Conservation (phyloP, 1,140 invertebrate species). For the Theocolax elegans region DNA sequence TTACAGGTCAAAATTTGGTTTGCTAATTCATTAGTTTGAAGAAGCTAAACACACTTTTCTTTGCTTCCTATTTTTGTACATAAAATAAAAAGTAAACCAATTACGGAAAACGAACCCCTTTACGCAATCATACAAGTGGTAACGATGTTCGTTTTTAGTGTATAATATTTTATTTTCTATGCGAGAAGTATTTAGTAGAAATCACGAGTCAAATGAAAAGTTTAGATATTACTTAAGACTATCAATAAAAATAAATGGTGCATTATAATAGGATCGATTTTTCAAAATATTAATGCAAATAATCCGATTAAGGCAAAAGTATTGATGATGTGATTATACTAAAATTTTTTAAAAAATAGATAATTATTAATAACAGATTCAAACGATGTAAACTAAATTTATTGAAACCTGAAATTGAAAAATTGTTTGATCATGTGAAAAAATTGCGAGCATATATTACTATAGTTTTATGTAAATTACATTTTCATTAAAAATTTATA, state of each 20-base stretch:
- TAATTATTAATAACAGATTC: conserved; percentile 7
- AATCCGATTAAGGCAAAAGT: conserved; percentile 27
- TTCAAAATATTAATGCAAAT: conserved; percentile 23
- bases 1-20: conserved; percentile 8
- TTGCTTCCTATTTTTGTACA: conserved; percentile 55
- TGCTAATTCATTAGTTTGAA: not conserved
- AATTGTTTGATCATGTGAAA: conserved; percentile 6
- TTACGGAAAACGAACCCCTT: conserved; percentile 42
- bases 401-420: not conserved
- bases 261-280: conserved; percentile 32
- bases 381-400: not conserved
- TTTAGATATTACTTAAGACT: conserved; percentile 39
- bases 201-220: conserved; percentile 32
- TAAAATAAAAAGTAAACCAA: conserved; percentile 45
- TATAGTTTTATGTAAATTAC: not conserved
- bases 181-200: conserved; percentile 41
- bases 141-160: conserved; percentile 50
- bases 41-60: conserved; percentile 37
- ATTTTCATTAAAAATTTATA: conserved; percentile 21
- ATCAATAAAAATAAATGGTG: conserved; percentile 40
- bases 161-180: conserved; percentile 55
- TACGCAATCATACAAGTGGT: conserved; percentile 49
- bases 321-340: conserved; percentile 17
- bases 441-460: not conserved
- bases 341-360: conserved; percentile 12